phyloP scores from a whole-genome alignment of 2,113 vertebrate genomes.

The Anhinga anhinga region DNA sequence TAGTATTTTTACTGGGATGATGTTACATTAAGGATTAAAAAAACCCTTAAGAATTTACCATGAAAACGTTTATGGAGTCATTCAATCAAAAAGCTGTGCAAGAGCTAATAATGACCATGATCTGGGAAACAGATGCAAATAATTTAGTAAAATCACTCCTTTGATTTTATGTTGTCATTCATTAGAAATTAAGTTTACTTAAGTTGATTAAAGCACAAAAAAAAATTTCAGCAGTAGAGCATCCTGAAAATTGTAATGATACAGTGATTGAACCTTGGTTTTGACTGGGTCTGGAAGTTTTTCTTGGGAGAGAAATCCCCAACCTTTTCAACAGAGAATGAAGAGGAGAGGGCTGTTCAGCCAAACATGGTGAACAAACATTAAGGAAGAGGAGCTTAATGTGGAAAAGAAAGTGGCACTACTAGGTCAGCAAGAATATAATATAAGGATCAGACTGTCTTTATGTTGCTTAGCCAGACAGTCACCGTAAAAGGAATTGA shows the following conservation, averaged over 20 bases:
- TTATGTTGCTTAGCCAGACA: neutral
- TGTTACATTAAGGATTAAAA: neutral
- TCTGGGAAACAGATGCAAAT: neutral
- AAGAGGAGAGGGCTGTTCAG: neutral
- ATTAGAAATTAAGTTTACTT: neutral
- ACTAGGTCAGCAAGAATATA: neutral
- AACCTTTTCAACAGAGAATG: neutral
- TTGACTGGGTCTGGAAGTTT: neutral
- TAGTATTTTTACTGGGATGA: neutral
- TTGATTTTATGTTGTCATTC: neutral
- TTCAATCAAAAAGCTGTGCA: neutral
- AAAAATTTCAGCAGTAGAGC: neutral
- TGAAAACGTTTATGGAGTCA: neutral
- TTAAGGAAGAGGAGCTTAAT: neutral
- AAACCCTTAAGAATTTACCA: neutral
- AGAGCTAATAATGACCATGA: neutral
- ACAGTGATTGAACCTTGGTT: neutral
- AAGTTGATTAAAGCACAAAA: neutral
- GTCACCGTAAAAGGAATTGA: neutral
- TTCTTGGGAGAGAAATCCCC: neutral
- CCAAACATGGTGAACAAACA: neutral
- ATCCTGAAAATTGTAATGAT: neutral
- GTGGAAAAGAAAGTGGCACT: neutral
- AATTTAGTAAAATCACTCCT: neutral
- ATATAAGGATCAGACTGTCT: neutral